Percentiles rank a stretch among this genome's conserved stretches.
These are phyloP conservation scores for Standfussiana lucernea DNA, from an alignment of 2,888 invertebrate genomes.

Conservation along the genomic window DNA sequence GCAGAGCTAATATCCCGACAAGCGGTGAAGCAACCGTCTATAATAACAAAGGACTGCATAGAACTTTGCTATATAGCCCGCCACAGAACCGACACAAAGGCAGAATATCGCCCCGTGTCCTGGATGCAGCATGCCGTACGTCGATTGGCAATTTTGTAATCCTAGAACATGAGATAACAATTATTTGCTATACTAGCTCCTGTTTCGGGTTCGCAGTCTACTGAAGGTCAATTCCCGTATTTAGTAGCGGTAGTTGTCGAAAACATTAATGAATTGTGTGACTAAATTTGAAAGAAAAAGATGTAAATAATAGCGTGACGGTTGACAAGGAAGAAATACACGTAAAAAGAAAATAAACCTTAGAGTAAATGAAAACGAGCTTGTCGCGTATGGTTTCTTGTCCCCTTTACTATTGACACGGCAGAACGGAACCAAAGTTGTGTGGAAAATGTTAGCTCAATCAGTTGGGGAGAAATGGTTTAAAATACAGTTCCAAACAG, in stretches of 20 bases:
- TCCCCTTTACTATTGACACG: not conserved
- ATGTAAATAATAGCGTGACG: not conserved
- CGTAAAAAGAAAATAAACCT: not conserved
- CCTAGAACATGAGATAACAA: constrained; percentile 11
- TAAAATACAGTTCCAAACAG: not conserved
- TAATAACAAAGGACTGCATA: constrained; percentile 37
- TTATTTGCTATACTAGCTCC: not conserved
- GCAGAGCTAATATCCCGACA: constrained; percentile 5
- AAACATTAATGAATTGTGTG: not conserved
- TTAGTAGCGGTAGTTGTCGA: not conserved
- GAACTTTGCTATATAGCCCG: constrained; percentile 1
- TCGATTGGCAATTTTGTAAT: constrained; percentile 19
- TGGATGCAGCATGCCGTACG: constrained; percentile 7
- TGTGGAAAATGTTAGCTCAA: not conserved
- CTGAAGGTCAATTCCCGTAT: not conserved
- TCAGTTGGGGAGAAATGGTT: not conserved
- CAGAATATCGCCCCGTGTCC: not conserved
- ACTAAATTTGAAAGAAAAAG: no score
- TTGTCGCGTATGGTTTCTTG: not conserved
- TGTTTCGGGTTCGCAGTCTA: not conserved
- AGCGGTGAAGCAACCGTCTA: constrained; percentile 10
- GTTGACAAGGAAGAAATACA: not conserved
- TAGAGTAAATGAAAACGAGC: not conserved
- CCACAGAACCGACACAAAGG: not conserved
- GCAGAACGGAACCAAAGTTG: not conserved